Evolutionary conservation across 2,888 invertebrate genomes (phyloP).

Genomic region (Pristionchus fissidentatus): DNA sequence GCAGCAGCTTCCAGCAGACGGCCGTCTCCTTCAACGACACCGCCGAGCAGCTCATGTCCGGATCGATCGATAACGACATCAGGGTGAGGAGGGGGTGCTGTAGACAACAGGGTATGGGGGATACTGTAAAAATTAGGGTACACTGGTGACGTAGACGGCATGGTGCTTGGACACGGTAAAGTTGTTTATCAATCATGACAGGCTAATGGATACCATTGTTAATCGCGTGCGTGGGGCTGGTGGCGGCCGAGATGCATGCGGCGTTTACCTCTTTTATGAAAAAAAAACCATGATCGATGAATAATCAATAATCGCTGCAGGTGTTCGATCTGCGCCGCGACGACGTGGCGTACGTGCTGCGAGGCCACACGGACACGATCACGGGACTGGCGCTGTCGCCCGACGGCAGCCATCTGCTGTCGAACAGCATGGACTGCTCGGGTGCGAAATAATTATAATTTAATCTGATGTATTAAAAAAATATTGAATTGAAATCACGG

Average conservation of each 20-base stretch:
- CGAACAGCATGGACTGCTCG: constrained; percentile 97
- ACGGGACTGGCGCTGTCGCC: constrained; percentile 88
- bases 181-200: too few species aligned
- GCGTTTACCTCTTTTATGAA: too few species aligned
- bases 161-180: too few species aligned
- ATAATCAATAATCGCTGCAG: too few species aligned
- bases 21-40: constrained; percentile 94
- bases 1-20: constrained; percentile 81
- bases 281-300: too few species aligned
- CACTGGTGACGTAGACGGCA: too few species aligned
- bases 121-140: too few species aligned
- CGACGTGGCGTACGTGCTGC: constrained; percentile 85
- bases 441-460: constrained; percentile 69
- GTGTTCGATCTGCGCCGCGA: constrained; percentile 96
- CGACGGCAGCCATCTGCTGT: constrained; percentile 85
- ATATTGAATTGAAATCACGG: too few species aligned
- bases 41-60: constrained; percentile 92
- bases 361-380: constrained; percentile 94
- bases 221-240: too few species aligned
- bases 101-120: too few species aligned
- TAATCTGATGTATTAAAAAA: neutral
- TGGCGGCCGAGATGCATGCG: too few species aligned
- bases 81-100: constrained; percentile 80
- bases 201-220: too few species aligned
- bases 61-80: constrained; percentile 96